Conservation (phyloP, 2,113 vertebrate species). For the Hepsetus odoe region DNA sequence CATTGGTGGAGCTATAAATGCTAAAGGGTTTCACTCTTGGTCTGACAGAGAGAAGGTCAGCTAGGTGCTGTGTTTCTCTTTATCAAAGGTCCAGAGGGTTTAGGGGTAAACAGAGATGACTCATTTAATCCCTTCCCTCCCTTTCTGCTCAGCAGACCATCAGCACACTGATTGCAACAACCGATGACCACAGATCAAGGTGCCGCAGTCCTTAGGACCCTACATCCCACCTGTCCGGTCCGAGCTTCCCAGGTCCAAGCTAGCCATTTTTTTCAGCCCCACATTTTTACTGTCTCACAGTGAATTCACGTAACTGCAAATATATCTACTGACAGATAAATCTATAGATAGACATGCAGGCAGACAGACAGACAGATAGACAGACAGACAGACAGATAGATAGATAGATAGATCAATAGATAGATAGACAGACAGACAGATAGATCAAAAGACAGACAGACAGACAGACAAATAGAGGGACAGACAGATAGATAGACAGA, state of each 20-base stretch:
- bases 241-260: slow-evolving; percentile 66
- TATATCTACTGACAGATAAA: too few species aligned
- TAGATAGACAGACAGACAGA: too few species aligned
- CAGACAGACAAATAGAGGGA: too few species aligned
- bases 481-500: too few species aligned
- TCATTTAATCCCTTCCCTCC: slow-evolving; percentile 67
- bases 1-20: neutral
- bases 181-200: slow-evolving; percentile 69
- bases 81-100: neutral
- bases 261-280: slow-evolving; percentile 18
- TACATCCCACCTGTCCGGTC: slow-evolving; percentile 59
- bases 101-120: slow-evolving; percentile 42
- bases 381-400: too few species aligned
- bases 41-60: neutral
- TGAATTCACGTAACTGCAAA: too few species aligned
- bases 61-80: slow-evolving; percentile 10
- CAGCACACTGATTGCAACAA: slow-evolving; percentile 74
- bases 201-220: slow-evolving; percentile 52
- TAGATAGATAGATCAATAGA: too few species aligned
- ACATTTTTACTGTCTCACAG: too few species aligned
- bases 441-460: too few species aligned
- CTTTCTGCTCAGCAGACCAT: slow-evolving; percentile 75
- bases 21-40: neutral
- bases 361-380: too few species aligned
- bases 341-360: too few species aligned